Evolutionary conservation across 2,888 invertebrate species (phyloP), one percentile per base, ranked within the genome.

Genomic region (Acronicta psi): DNA sequence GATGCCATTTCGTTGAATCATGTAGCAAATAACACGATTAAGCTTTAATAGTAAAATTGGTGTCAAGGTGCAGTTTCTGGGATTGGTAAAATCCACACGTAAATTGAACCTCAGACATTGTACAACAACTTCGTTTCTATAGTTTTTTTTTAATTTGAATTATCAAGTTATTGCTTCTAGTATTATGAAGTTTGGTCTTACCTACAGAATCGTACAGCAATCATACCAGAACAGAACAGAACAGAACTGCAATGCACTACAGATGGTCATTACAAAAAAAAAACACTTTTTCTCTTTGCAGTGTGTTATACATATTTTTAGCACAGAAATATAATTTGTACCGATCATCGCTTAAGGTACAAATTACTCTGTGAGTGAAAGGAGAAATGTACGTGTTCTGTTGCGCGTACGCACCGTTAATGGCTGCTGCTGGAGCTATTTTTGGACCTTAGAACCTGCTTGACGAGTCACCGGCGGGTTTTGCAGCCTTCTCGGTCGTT

Each of bases 301-400:
- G 11, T 7, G 34, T 34, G 34, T 34, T 34, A 31, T 43, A 44
- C 11, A 37, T 45, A 38, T 43, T 54, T 42, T 40, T 42, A 41
- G 31, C 65, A 73, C 47, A 55, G 63, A 51, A 83, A 82, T 80
- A 73, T 70, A 42, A 63, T 51, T 40, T 70, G 41, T 69, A 73
- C 51, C 31, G 23, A 10, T 61, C 40, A 60, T 54, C 46, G 14
- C 43, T 67, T 82, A 86, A 82, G 78, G 87, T 85, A 69, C 79
- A 90, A 79, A 85, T 83, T 85, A 77, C 84, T 66, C 75, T 86
- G 83, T 70, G 64, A 82, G 84, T 84, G 84, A 86, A 86, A 90
- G 89, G 91, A 88, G 92, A 92, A 91, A 92, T 89, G 77, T 84
- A 84, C 86, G 82, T 86, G 86, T 78, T 65, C 72, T 70, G 70